Conservation (phyloP, 2,113 vertebrate species). For the Sterrhoptilus dennistouni region DNA sequence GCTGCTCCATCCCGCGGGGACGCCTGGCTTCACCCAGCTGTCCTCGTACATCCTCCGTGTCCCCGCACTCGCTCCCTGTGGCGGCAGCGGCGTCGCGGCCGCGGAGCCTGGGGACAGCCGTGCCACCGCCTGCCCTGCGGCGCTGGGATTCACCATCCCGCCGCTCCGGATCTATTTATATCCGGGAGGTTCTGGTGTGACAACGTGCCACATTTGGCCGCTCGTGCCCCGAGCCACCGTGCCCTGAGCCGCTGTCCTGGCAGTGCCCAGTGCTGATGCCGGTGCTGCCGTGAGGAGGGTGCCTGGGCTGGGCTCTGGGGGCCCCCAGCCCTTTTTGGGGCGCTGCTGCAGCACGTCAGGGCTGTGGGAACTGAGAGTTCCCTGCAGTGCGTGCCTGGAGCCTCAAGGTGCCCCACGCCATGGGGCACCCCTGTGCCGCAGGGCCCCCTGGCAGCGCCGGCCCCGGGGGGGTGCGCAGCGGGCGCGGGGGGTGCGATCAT, state of each 20-base stretch:
- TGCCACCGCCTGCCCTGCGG: slow-evolving; percentile 40
- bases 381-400: neutral
- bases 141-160: slow-evolving; percentile 42
- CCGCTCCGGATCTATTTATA: slow-evolving; percentile 35
- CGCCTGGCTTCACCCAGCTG: neutral
- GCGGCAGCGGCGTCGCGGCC: neutral
- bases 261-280: neutral
- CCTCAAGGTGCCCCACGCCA: neutral
- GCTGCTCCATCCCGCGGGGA: neutral
- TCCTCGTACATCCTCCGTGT: neutral
- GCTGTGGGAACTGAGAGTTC: neutral
- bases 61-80: neutral
- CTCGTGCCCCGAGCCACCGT: neutral
- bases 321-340: neutral
- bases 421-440: neutral
- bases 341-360: neutral
- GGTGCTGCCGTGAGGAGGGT: neutral
- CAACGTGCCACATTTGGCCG: neutral
- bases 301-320: neutral
- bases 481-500: slow-evolving; percentile 28
- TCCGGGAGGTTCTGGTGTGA: slow-evolving; percentile 18
- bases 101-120: neutral
- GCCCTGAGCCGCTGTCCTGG: neutral
- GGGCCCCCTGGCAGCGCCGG: neutral
- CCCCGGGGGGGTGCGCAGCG: neutral